phyloP scores from a whole-genome alignment of 2,113 vertebrate genomes.

The Dicrurus megarhynchus region DNA sequence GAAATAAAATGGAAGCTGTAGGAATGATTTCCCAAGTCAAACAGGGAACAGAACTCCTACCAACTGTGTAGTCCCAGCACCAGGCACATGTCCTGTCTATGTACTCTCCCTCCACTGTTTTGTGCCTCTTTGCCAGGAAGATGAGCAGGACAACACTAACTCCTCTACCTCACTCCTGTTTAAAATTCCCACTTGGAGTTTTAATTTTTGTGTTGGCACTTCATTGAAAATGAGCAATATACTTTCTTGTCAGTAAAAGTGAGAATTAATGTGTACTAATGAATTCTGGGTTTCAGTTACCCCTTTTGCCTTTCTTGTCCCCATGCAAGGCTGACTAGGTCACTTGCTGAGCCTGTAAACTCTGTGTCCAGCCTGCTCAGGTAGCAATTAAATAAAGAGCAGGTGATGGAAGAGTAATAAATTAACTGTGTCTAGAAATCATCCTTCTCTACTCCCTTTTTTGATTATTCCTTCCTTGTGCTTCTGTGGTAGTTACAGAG shows the following conservation, averaged over 20 bases:
- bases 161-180: neutral
- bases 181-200: neutral
- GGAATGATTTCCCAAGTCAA: neutral
- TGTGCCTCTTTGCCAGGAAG: neutral
- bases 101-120: neutral
- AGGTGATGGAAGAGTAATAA: neutral
- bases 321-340: neutral
- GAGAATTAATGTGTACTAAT: neutral
- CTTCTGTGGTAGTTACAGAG: neutral
- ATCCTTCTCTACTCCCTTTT: neutral
- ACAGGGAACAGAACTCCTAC: neutral
- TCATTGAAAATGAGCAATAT: neutral
- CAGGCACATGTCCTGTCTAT: neutral
- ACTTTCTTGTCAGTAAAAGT: neutral
- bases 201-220: neutral
- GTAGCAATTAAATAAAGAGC: neutral
- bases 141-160: neutral
- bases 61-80: neutral
- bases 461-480: neutral
- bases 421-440: neutral
- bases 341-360: neutral
- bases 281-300: neutral
- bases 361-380: neutral
- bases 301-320: neutral
- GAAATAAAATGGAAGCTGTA: neutral